These are phyloP conservation scores for Muscidifurax raptorellus DNA, from an alignment of 1,140 invertebrate genomes.

Conservation along the genomic window DNA sequence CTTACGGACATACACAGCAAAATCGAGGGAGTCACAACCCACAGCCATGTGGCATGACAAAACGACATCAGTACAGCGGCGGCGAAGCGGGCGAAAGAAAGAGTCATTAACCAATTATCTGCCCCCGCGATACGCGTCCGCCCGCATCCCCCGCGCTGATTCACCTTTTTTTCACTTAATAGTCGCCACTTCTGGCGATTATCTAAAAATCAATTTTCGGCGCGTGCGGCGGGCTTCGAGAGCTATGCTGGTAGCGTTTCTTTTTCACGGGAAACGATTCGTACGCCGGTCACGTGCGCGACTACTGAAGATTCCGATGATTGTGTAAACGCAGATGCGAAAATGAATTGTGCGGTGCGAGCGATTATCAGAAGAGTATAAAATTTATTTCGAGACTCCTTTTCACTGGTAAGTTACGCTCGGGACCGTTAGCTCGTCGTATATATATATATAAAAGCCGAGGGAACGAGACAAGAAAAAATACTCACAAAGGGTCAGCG, in stretches of 20 bases:
- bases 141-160: constrained; percentile 51
- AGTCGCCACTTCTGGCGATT: not conserved
- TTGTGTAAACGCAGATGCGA: not conserved
- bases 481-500: not conserved
- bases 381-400: not conserved
- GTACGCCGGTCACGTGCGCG: constrained; percentile 23
- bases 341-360: too few species aligned
- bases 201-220: constrained; percentile 49
- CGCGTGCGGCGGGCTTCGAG: not conserved
- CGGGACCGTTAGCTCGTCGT: not conserved
- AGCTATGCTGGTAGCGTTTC: constrained; percentile 24
- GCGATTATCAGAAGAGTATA: too few species aligned
- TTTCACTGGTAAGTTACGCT: not conserved
- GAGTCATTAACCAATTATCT: constrained; percentile 60
- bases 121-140: constrained; percentile 38
- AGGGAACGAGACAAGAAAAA: not conserved
- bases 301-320: not conserved
- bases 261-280: not conserved
- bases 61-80: not conserved
- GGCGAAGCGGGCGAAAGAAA: constrained; percentile 4
- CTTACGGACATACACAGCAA: not conserved
- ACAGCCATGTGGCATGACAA: not conserved
- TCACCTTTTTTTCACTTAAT: constrained; percentile 22
- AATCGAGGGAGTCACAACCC: not conserved
- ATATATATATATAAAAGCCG: too few species aligned